Evolutionary conservation across 2,113 vertebrate genomes (phyloP).

Genomic region (Neofelis nebulosa): DNA sequence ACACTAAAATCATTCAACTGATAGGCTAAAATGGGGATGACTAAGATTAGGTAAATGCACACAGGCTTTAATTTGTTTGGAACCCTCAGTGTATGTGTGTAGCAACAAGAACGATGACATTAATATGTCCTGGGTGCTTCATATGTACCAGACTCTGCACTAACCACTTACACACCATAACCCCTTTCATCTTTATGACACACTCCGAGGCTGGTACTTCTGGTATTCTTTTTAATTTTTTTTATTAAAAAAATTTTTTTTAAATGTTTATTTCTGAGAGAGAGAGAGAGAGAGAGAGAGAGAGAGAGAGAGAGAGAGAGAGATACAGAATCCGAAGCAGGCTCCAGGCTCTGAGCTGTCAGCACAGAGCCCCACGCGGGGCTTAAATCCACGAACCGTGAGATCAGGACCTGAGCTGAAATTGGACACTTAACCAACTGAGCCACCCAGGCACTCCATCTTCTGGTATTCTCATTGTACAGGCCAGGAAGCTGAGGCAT

Average conservation of each 20-base stretch:
- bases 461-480: neutral
- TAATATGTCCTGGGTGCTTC: neutral
- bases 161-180: neutral
- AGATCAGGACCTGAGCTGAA: too few species aligned
- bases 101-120: neutral
- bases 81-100: neutral
- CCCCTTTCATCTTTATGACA: neutral
- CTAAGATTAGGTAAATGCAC: neutral
- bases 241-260: too few species aligned
- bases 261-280: too few species aligned
- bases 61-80: neutral
- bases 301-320: too few species aligned
- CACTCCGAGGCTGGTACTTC: neutral
- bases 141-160: neutral
- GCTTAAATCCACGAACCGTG: too few species aligned
- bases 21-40: neutral
- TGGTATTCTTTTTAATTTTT: neutral
- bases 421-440: too few species aligned
- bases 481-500: neutral
- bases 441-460: too few species aligned
- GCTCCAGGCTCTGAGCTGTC: too few species aligned
- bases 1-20: neutral
- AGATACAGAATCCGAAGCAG: too few species aligned
- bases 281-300: too few species aligned
- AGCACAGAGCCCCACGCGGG: too few species aligned